A percentile compares a stretch with the other conserved stretches of the same genome.
These are phyloP conservation scores for Agrenia bidenticulata DNA, from an alignment of 2,888 invertebrate genomes.

Conservation along the genomic window DNA sequence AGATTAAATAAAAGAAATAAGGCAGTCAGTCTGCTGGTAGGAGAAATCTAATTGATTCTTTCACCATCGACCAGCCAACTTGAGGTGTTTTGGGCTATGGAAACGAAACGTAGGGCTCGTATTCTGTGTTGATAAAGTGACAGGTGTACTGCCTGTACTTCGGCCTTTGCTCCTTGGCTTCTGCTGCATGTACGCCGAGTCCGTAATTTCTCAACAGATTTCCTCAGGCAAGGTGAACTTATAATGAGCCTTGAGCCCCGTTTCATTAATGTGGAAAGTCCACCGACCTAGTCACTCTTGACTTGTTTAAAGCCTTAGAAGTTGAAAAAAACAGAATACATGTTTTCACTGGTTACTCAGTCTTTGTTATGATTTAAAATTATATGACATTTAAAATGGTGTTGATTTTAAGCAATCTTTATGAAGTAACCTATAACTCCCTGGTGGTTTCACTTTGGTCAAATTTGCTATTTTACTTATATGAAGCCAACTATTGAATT, in stretches of 20 bases:
- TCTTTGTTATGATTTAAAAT: too few species aligned
- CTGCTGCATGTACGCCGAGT: neutral
- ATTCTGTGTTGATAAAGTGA: neutral
- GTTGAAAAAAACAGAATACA: too few species aligned
- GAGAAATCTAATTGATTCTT: constrained; percentile 14
- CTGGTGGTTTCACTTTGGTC: too few species aligned
- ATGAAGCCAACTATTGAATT: too few species aligned
- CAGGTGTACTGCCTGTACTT: constrained; percentile 10
- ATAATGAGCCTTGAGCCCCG: neutral
- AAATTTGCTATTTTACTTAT: too few species aligned
- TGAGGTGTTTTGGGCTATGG: neutral
- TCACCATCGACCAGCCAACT: neutral
- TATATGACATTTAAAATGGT: too few species aligned
- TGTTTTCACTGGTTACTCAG: too few species aligned
- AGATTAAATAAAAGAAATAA: constrained; percentile 8
- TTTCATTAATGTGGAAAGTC: too few species aligned
- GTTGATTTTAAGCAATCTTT: too few species aligned
- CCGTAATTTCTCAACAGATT: neutral
- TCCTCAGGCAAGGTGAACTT: constrained; percentile 19
- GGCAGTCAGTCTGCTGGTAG: neutral
- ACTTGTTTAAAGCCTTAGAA: too few species aligned
- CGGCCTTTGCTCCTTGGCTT: neutral
- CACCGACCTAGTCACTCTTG: too few species aligned
- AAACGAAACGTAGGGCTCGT: neutral
- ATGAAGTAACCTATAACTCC: too few species aligned